Evolutionary conservation across 2,888 invertebrate species (phyloP).

Genomic region (Dicyrtomina minuta): DNA sequence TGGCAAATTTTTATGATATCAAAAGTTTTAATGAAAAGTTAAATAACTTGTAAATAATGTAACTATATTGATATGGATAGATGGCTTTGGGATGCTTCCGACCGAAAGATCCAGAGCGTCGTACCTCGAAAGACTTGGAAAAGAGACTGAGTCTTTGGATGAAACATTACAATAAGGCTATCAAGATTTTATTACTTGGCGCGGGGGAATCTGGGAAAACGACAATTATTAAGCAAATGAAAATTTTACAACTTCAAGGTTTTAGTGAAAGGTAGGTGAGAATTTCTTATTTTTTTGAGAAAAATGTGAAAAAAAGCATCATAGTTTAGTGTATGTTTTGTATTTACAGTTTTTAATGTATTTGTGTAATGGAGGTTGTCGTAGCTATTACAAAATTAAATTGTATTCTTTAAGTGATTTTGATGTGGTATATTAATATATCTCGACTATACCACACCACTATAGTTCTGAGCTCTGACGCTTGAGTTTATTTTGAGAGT

Average conservation of each 20-base stretch:
- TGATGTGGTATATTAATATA: no score
- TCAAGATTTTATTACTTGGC: conserved; percentile 55
- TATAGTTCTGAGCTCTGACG: no score
- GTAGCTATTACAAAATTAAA: no score
- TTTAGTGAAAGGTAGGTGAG: conserved; percentile 67
- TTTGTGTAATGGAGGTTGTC: no score
- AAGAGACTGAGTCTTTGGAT: conserved; percentile 54
- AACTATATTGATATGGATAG: no score
- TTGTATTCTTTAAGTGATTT: no score
- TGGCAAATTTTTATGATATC: no score
- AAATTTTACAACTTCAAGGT: conserved; percentile 77
- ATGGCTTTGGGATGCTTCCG: conserved; percentile 35
- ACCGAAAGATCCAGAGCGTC: conserved; percentile 31
- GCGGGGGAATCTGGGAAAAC: conserved; percentile 63
- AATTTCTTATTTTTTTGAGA: conserved; percentile 16
- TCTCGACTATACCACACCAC: no score
- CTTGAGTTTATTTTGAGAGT: no score
- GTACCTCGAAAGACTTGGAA: conserved; percentile 54
- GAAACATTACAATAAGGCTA: conserved; percentile 54
- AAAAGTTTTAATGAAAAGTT: no score
- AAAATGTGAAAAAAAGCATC: neutral
- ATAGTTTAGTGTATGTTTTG: neutral
- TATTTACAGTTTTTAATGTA: no score
- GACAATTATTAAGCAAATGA: conserved; percentile 84
- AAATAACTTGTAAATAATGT: no score